Base-by-base conservation (phyloP, 2,797 vertebrate genomes). In the Rhinichthys osculus region DNA sequence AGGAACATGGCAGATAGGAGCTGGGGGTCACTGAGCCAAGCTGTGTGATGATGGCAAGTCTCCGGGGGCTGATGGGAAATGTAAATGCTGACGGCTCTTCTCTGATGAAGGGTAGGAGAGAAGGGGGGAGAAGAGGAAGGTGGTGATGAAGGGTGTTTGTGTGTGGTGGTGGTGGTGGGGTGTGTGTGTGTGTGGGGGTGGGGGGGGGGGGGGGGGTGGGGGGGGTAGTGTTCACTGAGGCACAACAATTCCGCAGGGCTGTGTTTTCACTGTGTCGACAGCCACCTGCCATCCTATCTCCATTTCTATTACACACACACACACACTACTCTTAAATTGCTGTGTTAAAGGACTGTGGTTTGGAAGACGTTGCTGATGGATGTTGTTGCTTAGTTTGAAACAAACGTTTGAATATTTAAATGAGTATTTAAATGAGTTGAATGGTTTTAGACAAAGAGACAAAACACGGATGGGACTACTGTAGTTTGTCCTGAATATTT, bases 1-100 rank as follows among this genome's bases (percentile, higher is more conserved):
- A 93, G 92, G 95, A 94, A 94, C 93, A 94, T 94, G 89, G 91
- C 92, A 92, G 90, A 92, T 89, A 85, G 62, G 90, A 90, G 88
- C 91, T 92, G 89, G 91, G 52, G 92, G 92, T 94, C 93, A 93
- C 89, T 71, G 86, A 92, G 88, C 87, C 86, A 89, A 90, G 87
- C 76, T 76, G 62, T 83, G 90, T 87, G 87, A 92, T 91, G 90
- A 91, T 87, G 92, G 90, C 88, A 90, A 92, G 90, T 93, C 92
- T 92, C 89, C 54, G 86, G 89, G 89, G 84, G 88, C 88, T 90
- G 92, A 93, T 92, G 93, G 89, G 90, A 93, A 95, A 93, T 92
- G 93, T 90, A 91, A 94, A 92, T 92, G 91, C 83, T 69, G 78
- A 89, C 91, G 78, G 87, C 91, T 91, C 87, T 91, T 91, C 87